Percentiles rank a stretch among this genome's conserved stretches.
These are phyloP conservation scores for Fistularia commersonii DNA, from an alignment of 2,797 vertebrate species.

Conservation along the genomic window DNA sequence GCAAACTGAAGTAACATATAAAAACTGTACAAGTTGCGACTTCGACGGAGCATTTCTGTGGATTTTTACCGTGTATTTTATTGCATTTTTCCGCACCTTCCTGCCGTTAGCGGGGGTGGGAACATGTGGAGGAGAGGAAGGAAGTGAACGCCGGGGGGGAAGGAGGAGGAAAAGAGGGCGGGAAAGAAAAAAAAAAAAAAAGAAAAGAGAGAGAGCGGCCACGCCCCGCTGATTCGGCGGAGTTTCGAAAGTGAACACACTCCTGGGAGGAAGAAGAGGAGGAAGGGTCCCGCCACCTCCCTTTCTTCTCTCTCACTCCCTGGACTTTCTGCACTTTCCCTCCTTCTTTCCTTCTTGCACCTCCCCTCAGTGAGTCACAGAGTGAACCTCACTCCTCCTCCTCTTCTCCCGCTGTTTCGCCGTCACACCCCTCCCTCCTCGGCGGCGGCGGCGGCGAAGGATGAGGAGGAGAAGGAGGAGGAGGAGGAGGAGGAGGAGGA, in stretches of 20 bases:
- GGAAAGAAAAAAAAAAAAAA: conserved; percentile 7
- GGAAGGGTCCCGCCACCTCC: neutral
- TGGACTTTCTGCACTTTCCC: conserved; percentile 4
- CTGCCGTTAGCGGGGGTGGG: too few relatives aligned
- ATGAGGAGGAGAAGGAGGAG: too few relatives aligned
- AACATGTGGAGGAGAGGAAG: too few relatives aligned
- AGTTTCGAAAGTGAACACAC: too few relatives aligned
- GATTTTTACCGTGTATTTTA: neutral
- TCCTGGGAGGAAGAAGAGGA: neutral
- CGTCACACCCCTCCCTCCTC: conserved; percentile 1
- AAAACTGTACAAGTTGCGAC: too few relatives aligned
- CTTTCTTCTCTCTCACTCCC: neutral
- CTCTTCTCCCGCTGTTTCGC: neutral
- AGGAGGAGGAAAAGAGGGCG: conserved; percentile 16
- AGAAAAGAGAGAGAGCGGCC: conserved; percentile 10
- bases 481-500: too few relatives aligned
- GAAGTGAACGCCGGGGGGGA: neutral
- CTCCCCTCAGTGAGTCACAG: conserved; percentile 48
- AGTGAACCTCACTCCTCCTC: conserved; percentile 32
- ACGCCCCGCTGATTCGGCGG: conserved; percentile 4
- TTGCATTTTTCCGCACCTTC: neutral
- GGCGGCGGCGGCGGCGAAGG: too few relatives aligned
- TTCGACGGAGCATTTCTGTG: too few relatives aligned
- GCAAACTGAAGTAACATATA: too few relatives aligned
- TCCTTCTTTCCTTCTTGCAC: conserved; percentile 20